Conservation (phyloP, 2,113 vertebrate species). For the Camelus bactrianus region DNA sequence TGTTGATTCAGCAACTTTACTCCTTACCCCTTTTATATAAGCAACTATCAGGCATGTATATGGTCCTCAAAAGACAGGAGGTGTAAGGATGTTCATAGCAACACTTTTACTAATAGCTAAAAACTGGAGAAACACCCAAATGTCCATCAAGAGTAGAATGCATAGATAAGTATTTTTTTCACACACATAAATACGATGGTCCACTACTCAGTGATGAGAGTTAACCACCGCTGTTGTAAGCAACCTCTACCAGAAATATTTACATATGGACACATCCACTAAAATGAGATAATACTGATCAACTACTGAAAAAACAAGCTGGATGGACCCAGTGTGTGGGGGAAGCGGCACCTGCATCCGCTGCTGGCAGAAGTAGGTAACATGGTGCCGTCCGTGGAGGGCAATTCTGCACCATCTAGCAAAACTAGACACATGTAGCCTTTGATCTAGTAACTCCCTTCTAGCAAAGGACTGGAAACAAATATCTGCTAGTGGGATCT, state of each 20-base stretch:
- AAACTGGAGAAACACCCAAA: neutral
- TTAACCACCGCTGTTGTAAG: neutral
- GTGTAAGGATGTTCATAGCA: neutral
- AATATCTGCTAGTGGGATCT: neutral
- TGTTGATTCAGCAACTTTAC: neutral
- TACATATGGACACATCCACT: neutral
- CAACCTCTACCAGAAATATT: neutral
- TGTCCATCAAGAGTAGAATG: neutral
- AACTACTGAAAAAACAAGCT: neutral
- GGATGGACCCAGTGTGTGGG: neutral
- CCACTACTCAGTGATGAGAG: neutral
- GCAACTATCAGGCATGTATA: neutral
- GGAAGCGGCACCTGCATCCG: neutral
- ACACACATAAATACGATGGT: neutral
- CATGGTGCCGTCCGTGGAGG: rapidly evolving
- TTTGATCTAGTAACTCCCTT: neutral
- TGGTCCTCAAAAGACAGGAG: neutral
- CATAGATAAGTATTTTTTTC: neutral
- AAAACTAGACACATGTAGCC: neutral
- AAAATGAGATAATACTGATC: neutral
- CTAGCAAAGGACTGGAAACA: neutral
- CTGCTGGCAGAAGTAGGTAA: neutral
- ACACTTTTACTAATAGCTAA: conserved; percentile 12
- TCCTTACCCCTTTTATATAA: neutral
- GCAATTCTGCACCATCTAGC: neutral